Evolutionary conservation across 2,113 vertebrate genomes (phyloP), one percentile per base, ranked within the genome.

Genomic region (Psophia crepitans): DNA sequence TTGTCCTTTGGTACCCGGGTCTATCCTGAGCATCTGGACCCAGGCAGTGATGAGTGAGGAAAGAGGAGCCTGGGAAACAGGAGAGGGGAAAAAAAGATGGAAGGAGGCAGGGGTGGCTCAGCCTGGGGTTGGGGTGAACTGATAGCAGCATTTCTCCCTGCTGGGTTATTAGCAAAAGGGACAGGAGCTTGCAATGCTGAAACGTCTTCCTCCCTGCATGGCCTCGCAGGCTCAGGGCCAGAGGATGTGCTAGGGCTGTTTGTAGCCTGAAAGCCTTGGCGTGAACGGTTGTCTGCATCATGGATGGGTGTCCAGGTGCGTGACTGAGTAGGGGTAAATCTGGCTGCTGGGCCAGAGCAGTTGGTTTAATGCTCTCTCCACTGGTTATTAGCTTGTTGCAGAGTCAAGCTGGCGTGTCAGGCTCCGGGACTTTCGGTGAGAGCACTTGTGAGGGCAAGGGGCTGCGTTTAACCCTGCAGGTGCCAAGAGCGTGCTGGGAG

Each of bases 281-380:
- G 1, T 58, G 57, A 83, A 76, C 0, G 4, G 53, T 58, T 69
- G 32, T 58, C 70, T 91, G 86, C 61, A 46, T 76, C 77, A 64
- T 11, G 86, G 80, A 84, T 82, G 69, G 51, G 63, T 27, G 79
- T 77, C n/a, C 61, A 83, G 74, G 77, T 95, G 84, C 0, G 0
- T 76, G 77, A 95, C 92, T 65, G 91, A 93, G 79, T 70, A 84
- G 51, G 18, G 43, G 30, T 74, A 85, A 75, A 79, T 53, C 41
- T 48, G 69, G 51, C 66, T 93, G 83, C 83, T 75, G 61, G 19
- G 33, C 39, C 3, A 13, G 58, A 79, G 58, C 65, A 65, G 86
- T 82, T 49, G 32, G 12, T 89, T 95, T 93, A 73, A 57, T 6
- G 86, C 64, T 92, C 84, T 92, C 95, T 97, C 51, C 92, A 87